Conservation (phyloP, 2,113 vertebrate genomes). For the Trichechus manatus region DNA sequence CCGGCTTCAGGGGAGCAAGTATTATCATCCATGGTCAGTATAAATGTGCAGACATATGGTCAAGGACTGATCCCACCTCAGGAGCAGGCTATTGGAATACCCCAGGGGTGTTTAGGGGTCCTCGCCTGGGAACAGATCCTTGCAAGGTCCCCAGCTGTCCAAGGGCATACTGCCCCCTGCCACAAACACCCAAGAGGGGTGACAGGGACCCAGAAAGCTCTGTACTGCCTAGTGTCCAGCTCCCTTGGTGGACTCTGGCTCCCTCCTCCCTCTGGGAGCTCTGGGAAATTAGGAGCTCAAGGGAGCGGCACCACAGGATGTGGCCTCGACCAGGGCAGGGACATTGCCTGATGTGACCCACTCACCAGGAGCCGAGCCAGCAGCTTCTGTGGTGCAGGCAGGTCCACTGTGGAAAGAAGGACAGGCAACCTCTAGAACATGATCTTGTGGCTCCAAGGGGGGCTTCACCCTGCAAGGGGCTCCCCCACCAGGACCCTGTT, state of each 20-base stretch:
- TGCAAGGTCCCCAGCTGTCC: not conserved
- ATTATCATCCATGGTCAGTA: not conserved
- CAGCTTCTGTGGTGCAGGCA: slow-evolving; percentile 76
- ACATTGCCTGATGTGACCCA: not conserved
- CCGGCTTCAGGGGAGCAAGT: rapidly evolving
- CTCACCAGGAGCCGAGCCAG: slow-evolving; percentile 81
- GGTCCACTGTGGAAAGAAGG: slow-evolving; percentile 69
- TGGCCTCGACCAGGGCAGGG: not conserved
- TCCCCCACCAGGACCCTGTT: not conserved
- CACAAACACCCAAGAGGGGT: not conserved
- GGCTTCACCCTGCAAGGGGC: not conserved
- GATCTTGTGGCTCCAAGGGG: rapidly evolving
- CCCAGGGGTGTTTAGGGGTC: not conserved
- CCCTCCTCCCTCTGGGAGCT: not conserved
- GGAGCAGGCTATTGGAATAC: not conserved
- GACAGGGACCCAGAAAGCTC: not conserved
- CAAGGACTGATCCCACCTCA: rapidly evolving
- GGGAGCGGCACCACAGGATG: rapidly evolving
- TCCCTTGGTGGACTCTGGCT: not conserved
- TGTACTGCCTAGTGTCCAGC: not conserved
- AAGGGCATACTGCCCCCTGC: not conserved
- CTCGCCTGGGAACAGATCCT: not conserved
- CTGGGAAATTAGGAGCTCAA: not conserved
- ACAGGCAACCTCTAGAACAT: not conserved
- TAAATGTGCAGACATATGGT: rapidly evolving